Percentiles rank a stretch among this genome's conserved stretches.
Evolutionary conservation across 2,113 vertebrate genomes (phyloP).

Genomic region (Oenanthe melanoleuca): DNA sequence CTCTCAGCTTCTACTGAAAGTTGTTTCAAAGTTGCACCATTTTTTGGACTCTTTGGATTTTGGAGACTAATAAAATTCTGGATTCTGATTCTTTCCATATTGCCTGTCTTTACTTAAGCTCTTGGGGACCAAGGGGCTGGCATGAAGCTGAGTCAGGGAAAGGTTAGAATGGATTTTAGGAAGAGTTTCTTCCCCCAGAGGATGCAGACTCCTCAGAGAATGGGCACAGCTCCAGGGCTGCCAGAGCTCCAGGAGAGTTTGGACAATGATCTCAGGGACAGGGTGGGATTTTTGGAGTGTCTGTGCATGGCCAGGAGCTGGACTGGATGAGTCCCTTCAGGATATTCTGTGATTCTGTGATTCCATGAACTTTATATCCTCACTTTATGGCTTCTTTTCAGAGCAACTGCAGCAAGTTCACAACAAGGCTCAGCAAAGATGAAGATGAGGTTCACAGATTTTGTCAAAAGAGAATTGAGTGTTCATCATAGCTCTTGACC

Average conservation of each 20-base stretch:
- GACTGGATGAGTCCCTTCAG: accelerated
- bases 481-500: not conserved
- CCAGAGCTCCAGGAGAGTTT: not conserved
- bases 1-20: not conserved
- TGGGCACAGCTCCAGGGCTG: accelerated
- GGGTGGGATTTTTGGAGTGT: not conserved
- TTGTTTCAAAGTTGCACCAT: not conserved
- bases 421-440: not conserved
- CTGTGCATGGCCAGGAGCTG: not conserved
- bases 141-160: not conserved
- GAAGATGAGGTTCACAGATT: not conserved
- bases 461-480: not conserved
- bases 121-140: no score
- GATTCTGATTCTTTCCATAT: not conserved
- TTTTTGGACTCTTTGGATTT: not conserved
- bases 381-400: not conserved
- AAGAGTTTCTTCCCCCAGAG: not conserved
- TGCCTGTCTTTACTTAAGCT: not conserved
- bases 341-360: not conserved
- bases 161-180: not conserved
- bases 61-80: not conserved
- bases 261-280: not conserved
- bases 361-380: not conserved
- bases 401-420: not conserved
- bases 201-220: not conserved